Conservation (phyloP, 2,113 vertebrate species). For the Ia io region DNA sequence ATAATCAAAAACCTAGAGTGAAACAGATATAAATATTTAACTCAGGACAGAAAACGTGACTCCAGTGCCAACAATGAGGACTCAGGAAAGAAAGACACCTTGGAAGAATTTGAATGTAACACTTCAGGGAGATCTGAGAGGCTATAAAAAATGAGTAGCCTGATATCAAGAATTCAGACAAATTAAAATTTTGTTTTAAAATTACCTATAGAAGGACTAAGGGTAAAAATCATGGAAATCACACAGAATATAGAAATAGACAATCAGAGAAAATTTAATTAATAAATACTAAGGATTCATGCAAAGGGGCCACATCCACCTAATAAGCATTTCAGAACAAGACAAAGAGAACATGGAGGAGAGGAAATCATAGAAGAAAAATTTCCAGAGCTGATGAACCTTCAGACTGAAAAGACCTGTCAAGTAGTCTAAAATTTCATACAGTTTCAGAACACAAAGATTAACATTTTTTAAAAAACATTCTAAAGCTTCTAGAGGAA, state of each 20-base stretch:
- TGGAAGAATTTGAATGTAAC: neutral
- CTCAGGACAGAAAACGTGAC: neutral
- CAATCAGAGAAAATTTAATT: neutral
- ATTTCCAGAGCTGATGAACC: neutral
- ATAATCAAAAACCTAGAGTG: no score
- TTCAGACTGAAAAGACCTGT: neutral
- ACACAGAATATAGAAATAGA: neutral
- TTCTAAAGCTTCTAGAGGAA: neutral
- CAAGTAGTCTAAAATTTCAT: neutral
- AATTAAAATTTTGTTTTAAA: neutral
- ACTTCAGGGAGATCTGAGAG: neutral
- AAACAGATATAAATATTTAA: no score
- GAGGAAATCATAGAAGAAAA: neutral
- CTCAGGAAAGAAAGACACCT: neutral
- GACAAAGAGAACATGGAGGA: neutral
- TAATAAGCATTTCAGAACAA: neutral
- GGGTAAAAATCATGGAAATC: neutral
- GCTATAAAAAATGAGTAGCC: neutral
- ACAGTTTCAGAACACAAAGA: neutral
- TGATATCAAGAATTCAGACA: neutral
- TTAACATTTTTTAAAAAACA: neutral
- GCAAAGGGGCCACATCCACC: neutral
- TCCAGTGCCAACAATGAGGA: neutral
- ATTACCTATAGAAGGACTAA: neutral
- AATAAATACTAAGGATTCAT: neutral